Conservation (phyloP, 1,140 invertebrate genomes). For the Dendrolimus punctatus region DNA sequence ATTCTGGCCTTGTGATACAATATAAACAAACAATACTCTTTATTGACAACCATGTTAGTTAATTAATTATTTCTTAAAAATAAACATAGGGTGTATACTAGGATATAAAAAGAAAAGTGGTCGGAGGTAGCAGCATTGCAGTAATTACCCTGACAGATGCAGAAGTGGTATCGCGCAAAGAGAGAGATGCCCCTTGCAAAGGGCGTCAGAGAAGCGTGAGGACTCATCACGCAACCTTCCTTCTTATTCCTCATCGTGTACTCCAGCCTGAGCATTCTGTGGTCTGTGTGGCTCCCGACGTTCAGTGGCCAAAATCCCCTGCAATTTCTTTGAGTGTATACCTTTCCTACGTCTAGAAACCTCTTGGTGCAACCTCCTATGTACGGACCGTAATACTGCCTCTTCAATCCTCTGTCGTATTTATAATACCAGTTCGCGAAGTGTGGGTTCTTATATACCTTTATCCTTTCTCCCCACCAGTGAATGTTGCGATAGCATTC, state of each 20-base stretch:
- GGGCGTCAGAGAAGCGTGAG: constrained; percentile 30
- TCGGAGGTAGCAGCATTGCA: constrained; percentile 21
- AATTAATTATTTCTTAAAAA: neutral
- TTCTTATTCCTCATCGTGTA: constrained; percentile 14
- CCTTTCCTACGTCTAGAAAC: constrained; percentile 25
- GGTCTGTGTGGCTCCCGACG: constrained; percentile 15
- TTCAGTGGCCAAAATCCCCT: constrained; percentile 9
- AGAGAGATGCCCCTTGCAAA: constrained; percentile 31
- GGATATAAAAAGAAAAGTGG: neutral
- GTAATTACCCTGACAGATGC: constrained; percentile 27
- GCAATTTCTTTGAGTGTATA: constrained; percentile 29
- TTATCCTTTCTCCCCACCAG: neutral
- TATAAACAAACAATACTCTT: no score
- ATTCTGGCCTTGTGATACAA: no score
- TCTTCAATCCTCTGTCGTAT: neutral
- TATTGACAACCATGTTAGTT: no score
- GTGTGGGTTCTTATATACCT: neutral
- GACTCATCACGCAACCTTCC: constrained; percentile 29
- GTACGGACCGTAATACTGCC: constrained; percentile 2
- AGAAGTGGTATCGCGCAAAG: constrained; percentile 37
- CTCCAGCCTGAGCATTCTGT: constrained; percentile 24
- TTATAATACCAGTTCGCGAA: neutral
- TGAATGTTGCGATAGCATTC: constrained; percentile 1
- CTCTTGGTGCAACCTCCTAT: constrained; percentile 30
- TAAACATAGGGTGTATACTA: neutral